phyloP scores from a whole-genome alignment of 2,797 vertebrate species.

The Anguilla anguilla region DNA sequence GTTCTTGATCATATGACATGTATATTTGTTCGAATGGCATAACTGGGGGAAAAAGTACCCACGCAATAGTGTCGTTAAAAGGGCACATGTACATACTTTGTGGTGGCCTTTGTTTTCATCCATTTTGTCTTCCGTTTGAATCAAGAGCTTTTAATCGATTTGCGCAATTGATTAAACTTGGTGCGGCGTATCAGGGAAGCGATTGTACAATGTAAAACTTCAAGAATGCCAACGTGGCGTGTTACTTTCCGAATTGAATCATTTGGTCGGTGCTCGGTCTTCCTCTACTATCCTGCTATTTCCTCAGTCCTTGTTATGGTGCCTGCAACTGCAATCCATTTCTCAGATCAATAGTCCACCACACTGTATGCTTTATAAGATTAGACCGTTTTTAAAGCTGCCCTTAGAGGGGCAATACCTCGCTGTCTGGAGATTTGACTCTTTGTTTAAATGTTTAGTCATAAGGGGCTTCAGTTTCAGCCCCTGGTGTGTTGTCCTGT shows the following conservation, averaged over 20 bases:
- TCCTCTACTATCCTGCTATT: background rate
- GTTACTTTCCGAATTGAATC: background rate
- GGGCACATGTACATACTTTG: background rate
- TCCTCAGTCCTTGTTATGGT: background rate
- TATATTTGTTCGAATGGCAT: background rate
- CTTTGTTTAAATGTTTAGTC: background rate
- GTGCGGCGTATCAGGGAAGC: background rate
- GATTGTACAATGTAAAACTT: background rate
- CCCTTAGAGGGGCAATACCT: background rate
- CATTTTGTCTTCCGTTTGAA: background rate
- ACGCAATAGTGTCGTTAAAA: background rate
- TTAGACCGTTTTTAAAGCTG: background rate
- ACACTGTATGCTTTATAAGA: background rate
- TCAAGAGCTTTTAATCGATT: conserved; percentile 2
- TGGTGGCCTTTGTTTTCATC: background rate
- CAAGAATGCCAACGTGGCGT: background rate
- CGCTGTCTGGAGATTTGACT: background rate
- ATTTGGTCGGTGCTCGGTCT: background rate
- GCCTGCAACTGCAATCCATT: background rate
- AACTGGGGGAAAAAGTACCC: background rate
- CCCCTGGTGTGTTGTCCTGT: background rate
- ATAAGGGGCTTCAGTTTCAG: background rate
- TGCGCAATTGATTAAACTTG: background rate
- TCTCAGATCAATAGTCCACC: background rate
- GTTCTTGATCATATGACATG: background rate